These are phyloP conservation scores for Lepilemur septentrionalis DNA, from an alignment of 2,797 vertebrate species.

Conservation along the genomic window DNA sequence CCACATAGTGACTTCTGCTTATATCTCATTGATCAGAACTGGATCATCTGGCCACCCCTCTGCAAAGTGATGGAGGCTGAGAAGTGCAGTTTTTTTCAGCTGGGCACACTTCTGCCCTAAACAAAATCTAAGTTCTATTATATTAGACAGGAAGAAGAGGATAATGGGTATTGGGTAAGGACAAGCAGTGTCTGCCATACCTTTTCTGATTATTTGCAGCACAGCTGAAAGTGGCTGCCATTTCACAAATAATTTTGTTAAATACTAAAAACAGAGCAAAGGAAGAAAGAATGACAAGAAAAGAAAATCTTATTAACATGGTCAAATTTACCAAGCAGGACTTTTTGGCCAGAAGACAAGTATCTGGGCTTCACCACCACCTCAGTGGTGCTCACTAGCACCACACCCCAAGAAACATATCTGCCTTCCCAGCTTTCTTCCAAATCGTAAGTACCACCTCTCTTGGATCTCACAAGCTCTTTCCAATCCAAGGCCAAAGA, in stretches of 20 bases:
- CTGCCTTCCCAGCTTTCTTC: background rate
- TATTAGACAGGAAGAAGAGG: background rate
- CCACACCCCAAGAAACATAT: background rate
- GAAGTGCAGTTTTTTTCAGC: background rate
- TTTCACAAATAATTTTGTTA: background rate
- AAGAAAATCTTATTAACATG: background rate
- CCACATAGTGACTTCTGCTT: background rate
- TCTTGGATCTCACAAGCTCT: background rate
- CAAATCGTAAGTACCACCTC: background rate
- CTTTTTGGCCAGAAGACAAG: slow-evolving; percentile 5
- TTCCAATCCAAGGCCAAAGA: background rate
- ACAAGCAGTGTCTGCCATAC: background rate
- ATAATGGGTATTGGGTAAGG: background rate
- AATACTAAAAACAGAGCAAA: background rate
- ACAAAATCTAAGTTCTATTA: background rate
- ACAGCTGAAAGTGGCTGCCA: background rate
- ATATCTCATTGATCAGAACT: background rate
- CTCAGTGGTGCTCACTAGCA: background rate
- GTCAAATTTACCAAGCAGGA: background rate
- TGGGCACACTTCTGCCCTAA: background rate
- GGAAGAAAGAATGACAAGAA: background rate
- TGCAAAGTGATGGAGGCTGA: background rate
- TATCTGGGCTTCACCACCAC: background rate
- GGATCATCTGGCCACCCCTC: background rate
- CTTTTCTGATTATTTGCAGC: slow-evolving; percentile 9